Percentiles rank a stretch among this genome's conserved stretches.
Evolutionary conservation across 1,140 invertebrate genomes (phyloP).

Genomic region (Zeugodacus cucurbitae): DNA sequence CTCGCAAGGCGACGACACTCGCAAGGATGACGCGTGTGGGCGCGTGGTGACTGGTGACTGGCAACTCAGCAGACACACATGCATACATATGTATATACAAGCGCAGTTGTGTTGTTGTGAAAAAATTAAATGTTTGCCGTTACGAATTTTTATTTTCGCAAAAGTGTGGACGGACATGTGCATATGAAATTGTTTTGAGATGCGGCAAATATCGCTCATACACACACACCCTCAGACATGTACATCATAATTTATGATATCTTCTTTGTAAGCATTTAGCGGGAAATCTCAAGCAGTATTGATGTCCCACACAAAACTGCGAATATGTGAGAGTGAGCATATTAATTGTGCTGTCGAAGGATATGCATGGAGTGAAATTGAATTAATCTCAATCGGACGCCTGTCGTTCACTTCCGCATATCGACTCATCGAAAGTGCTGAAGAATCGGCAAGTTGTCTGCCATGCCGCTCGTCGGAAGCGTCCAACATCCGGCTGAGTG

Average conservation of each 20-base stretch:
- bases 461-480: constrained; percentile 11
- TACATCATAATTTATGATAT: constrained; percentile 10
- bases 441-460: background rate
- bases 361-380: constrained; percentile 56
- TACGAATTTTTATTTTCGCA: background rate
- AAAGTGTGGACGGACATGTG: background rate
- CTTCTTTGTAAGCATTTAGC: background rate
- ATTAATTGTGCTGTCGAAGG: background rate
- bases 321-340: background rate
- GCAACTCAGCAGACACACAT: background rate
- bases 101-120: background rate
- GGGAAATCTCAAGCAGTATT: background rate
- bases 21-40: background rate
- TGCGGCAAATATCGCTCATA: background rate
- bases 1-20: background rate
- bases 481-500: constrained; percentile 14
- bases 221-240: background rate
- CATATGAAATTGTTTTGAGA: background rate
- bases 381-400: constrained; percentile 67
- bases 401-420: constrained; percentile 57
- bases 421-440: constrained; percentile 21
- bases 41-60: background rate
- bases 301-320: background rate
- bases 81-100: background rate
- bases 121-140: constrained; percentile 26